Conservation (phyloP, 1,140 invertebrate genomes). For the Sitobion miscanthi region DNA sequence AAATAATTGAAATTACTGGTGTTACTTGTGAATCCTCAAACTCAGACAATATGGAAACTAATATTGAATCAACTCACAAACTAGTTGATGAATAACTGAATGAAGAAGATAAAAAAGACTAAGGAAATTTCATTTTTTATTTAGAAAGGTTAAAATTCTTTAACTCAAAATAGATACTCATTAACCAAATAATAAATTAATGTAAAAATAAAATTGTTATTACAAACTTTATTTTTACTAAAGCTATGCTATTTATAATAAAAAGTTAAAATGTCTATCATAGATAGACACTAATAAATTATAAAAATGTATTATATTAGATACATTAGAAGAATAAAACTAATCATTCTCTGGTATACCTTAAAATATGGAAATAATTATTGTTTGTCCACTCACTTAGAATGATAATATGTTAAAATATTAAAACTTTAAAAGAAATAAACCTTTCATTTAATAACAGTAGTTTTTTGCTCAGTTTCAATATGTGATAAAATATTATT, state of each 20-base stretch:
- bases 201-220: neutral
- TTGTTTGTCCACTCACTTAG: neutral
- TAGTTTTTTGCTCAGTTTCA: neutral
- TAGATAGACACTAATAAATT: neutral
- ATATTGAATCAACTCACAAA: neutral
- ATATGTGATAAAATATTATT: neutral
- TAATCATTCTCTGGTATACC: neutral
- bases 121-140: neutral
- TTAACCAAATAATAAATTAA: neutral
- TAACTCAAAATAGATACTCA: neutral
- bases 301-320: no score
- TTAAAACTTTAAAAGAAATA: neutral
- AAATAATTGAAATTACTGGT: neutral
- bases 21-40: neutral
- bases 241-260: neutral
- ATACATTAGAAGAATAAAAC: neutral
- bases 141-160: neutral
- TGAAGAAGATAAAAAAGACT: neutral
- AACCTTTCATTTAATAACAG: neutral
- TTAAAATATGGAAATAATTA: neutral
- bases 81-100: neutral
- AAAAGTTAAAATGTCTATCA: neutral
- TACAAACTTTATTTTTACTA: neutral
- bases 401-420: neutral
- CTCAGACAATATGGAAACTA: neutral